A percentile compares a stretch with the other conserved stretches of the same genome.
These are phyloP conservation scores for Drosophila hamatofila DNA, from an alignment of 2,888 invertebrate genomes.

Conservation along the genomic window DNA sequence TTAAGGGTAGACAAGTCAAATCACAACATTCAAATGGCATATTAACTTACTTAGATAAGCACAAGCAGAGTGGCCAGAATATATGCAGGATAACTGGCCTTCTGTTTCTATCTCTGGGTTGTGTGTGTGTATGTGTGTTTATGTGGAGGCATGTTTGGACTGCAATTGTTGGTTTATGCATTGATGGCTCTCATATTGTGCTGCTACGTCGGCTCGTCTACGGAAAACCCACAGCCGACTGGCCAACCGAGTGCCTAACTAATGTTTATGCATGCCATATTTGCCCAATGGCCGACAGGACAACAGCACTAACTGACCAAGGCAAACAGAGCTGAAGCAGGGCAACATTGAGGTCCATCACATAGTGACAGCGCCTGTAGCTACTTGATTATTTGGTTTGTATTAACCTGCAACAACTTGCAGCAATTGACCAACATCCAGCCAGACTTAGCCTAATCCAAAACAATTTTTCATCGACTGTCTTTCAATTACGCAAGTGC, in stretches of 20 bases:
- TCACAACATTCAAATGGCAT: slow-evolving; percentile 74
- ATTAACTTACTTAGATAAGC: slow-evolving; percentile 77
- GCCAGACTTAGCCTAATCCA: neutral
- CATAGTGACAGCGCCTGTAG: slow-evolving; percentile 25
- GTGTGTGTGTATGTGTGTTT: neutral
- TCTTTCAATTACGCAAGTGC: slow-evolving; percentile 24
- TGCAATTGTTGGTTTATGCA: slow-evolving; percentile 59
- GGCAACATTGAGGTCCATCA: slow-evolving; percentile 9
- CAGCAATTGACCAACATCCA: slow-evolving; percentile 8
- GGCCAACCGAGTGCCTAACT: slow-evolving; percentile 44
- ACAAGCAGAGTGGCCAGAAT: slow-evolving; percentile 26
- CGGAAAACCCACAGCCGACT: slow-evolving; percentile 30
- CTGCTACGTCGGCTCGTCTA: slow-evolving; percentile 15
- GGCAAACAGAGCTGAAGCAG: slow-evolving; percentile 24
- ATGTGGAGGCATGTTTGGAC: slow-evolving; percentile 31
- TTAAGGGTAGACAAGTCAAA: slow-evolving; percentile 28
- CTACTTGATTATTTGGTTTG: slow-evolving; percentile 48
- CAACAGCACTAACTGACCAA: slow-evolving; percentile 45
- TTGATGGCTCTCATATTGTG: slow-evolving; percentile 50
- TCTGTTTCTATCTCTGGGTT: neutral
- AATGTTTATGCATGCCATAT: slow-evolving; percentile 65
- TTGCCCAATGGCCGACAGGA: slow-evolving; percentile 53
- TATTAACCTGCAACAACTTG: slow-evolving; percentile 36
- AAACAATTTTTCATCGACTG: slow-evolving; percentile 19
- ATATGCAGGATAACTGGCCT: slow-evolving; percentile 9